Conservation (phyloP, 2,113 vertebrate genomes). For the Ginglymostoma cirratum region DNA sequence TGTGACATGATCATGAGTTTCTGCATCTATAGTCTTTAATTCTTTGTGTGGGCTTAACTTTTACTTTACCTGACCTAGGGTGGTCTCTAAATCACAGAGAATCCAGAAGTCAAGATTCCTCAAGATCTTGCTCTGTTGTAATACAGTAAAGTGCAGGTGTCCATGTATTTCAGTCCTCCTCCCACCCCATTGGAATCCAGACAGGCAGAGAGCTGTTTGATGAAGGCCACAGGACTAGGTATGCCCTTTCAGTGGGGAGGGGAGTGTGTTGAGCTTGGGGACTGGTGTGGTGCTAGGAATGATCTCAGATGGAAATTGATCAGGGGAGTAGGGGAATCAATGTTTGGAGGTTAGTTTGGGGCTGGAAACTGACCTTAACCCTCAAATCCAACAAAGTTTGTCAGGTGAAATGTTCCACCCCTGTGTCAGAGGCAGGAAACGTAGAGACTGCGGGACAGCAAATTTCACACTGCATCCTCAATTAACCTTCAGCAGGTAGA, state of each 20-base stretch:
- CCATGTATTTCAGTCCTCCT: background rate
- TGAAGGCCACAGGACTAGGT: background rate
- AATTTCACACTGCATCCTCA: background rate
- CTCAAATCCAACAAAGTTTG: background rate
- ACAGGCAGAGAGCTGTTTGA: background rate
- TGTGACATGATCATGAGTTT: too few species aligned
- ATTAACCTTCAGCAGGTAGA: background rate
- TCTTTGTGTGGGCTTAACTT: background rate
- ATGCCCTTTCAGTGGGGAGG: background rate
- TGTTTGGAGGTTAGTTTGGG: background rate
- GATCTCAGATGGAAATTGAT: too few species aligned
- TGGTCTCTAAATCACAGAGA: background rate
- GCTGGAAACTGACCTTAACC: background rate
- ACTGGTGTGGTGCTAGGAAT: too few species aligned
- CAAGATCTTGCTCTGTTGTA: background rate
- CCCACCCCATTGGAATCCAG: background rate
- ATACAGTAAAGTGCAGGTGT: background rate
- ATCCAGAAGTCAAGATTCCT: background rate
- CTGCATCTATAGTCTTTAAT: too few species aligned
- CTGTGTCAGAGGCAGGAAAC: background rate
- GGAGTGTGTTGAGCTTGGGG: too few species aligned
- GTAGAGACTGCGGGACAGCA: background rate
- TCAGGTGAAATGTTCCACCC: background rate
- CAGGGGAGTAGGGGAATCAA: background rate
- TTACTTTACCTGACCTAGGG: background rate